These are phyloP conservation scores for Amblyornis subalaris DNA, from an alignment of 2,113 vertebrate species.

Conservation along the genomic window DNA sequence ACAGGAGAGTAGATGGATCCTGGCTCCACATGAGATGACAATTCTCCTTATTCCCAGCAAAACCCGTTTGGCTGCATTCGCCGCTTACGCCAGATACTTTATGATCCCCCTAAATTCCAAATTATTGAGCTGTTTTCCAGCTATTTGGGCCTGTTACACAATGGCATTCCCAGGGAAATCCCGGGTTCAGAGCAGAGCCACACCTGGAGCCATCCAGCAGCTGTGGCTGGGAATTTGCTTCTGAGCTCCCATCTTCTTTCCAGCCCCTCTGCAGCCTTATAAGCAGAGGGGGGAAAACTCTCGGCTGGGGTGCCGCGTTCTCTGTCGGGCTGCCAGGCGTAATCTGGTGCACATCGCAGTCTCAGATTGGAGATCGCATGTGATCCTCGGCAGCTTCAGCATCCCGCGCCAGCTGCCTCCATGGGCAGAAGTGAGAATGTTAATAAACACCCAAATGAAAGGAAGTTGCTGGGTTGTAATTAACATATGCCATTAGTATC, in stretches of 20 bases:
- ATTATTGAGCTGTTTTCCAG: neutral
- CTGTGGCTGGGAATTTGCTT: neutral
- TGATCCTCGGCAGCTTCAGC: neutral
- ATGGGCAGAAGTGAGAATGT: conserved; percentile 59
- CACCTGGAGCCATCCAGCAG: neutral
- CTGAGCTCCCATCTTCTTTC: neutral
- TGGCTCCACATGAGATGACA: fast-evolving
- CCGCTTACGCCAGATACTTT: neutral
- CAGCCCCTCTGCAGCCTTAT: neutral
- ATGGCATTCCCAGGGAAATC: fast-evolving
- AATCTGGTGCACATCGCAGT: neutral
- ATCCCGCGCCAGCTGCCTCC: conserved; percentile 55
- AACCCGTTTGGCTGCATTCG: neutral
- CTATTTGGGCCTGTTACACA: neutral
- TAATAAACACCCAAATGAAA: conserved; percentile 72
- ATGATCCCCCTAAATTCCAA: neutral
- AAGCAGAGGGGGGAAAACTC: fast-evolving
- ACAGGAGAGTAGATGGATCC: neutral
- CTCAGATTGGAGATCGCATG: neutral
- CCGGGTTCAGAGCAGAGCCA: neutral
- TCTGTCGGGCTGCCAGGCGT: neutral
- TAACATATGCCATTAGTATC: conserved; percentile 76
- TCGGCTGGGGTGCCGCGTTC: neutral
- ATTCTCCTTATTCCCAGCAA: neutral
- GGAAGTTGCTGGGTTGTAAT: conserved; percentile 70